phyloP scores from a whole-genome alignment of 2,888 invertebrate species.

The Dynastes tityus region DNA sequence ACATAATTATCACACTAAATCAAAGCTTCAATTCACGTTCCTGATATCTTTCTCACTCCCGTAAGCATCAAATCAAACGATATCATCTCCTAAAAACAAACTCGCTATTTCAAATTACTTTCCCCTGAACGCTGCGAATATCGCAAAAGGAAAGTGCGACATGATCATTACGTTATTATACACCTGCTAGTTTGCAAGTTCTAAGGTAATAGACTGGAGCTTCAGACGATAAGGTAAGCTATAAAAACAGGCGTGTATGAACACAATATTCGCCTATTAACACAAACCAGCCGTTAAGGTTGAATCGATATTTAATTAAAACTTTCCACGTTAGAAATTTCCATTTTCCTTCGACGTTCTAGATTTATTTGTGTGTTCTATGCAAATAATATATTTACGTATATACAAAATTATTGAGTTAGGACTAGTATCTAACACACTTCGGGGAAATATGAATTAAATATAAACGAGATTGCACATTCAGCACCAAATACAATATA shows the following conservation, averaged over 20 bases:
- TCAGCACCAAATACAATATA: too few species aligned
- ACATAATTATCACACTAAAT: too few species aligned
- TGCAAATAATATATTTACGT: not conserved
- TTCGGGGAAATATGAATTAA: not conserved
- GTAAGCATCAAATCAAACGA: too few species aligned
- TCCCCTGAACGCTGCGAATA: too few species aligned
- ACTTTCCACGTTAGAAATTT: constrained; percentile 8
- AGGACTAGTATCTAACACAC: too few species aligned
- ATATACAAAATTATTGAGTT: not conserved
- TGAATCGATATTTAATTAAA: constrained; percentile 20
- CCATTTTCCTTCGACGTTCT: not conserved
- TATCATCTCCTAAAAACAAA: too few species aligned
- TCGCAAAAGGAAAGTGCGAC: not conserved
- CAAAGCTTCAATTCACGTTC: too few species aligned
- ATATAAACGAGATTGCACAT: not conserved
- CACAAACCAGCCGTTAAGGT: not conserved
- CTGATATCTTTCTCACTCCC: too few species aligned
- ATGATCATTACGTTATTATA: not conserved
- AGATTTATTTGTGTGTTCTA: not conserved
- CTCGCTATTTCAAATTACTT: too few species aligned
- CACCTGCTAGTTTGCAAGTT: not conserved
- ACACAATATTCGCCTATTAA: constrained; percentile 3
- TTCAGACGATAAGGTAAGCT: not conserved
- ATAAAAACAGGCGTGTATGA: not conserved
- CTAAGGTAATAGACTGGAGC: not conserved